Conservation (phyloP, 2,797 vertebrate genomes). For the Hylomyscus alleni region DNA sequence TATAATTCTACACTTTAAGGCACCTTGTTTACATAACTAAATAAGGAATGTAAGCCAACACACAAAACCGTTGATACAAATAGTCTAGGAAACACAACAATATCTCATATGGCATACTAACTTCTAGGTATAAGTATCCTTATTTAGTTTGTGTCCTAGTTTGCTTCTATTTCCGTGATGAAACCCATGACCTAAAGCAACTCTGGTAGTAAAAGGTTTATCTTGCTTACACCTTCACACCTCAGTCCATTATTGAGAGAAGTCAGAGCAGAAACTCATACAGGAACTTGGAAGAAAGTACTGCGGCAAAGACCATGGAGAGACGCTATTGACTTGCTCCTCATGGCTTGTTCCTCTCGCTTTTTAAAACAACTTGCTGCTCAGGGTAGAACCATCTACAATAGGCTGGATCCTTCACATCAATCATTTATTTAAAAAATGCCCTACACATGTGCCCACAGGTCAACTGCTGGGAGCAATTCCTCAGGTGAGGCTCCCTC, state of each 20-base stretch:
- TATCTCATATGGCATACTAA: neutral
- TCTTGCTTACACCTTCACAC: neutral
- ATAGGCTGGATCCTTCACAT: neutral
- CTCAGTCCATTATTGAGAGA: neutral
- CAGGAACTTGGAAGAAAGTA: neutral
- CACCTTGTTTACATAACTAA: neutral
- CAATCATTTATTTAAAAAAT: neutral
- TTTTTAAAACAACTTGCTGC: neutral
- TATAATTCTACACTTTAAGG: slow-evolving; percentile 2
- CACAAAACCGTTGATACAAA: slow-evolving; percentile 40
- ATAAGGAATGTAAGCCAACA: neutral
- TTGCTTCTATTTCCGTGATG: neutral
- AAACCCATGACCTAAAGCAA: neutral
- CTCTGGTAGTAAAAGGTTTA: neutral
- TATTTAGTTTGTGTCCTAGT: neutral
- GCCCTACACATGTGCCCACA: neutral
- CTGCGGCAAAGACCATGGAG: neutral
- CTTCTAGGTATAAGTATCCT: slow-evolving; percentile 2
- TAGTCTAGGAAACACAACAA: slow-evolving; percentile 25
- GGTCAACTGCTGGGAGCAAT: neutral
- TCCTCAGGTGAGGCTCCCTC: neutral
- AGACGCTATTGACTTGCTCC: neutral
- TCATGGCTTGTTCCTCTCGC: neutral
- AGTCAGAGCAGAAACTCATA: neutral
- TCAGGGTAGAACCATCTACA: neutral